Conservation (phyloP, 2,888 invertebrate species). For the Tetragonisca angustula region DNA sequence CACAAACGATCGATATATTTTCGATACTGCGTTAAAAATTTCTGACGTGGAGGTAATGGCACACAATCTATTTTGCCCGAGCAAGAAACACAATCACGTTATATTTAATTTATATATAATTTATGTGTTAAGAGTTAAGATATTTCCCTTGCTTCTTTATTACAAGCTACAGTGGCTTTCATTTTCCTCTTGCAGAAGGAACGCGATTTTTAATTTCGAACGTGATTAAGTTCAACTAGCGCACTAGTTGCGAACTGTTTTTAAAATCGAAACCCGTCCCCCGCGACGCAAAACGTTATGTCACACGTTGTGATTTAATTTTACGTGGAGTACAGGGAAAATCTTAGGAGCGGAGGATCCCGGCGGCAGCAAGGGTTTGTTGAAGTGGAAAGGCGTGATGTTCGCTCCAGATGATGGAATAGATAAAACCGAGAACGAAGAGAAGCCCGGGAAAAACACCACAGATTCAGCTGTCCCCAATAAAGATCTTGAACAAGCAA, state of each 20-base stretch:
- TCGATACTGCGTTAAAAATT: background rate
- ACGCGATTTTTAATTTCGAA: background rate
- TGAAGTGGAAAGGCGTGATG: constrained; percentile 92
- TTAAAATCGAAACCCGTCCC: background rate
- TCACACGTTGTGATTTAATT: constrained; percentile 8
- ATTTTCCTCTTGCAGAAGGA: background rate
- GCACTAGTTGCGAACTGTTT: background rate
- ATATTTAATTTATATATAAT: background rate
- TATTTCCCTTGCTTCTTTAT: background rate
- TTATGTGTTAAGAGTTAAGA: background rate
- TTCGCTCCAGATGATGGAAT: constrained; percentile 88
- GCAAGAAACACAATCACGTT: background rate
- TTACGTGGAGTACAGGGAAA: constrained; percentile 72
- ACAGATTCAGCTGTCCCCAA: constrained; percentile 55
- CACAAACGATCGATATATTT: background rate
- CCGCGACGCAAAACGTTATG: background rate
- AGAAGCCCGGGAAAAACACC: constrained; percentile 79
- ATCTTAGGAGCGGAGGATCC: constrained; percentile 81
- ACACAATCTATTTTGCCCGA: background rate
- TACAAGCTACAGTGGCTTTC: background rate
- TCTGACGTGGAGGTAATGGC: background rate
- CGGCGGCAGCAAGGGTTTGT: constrained; percentile 86
- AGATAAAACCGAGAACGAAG: constrained; percentile 69
- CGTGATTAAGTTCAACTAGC: background rate
- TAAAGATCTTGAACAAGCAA: constrained; percentile 75